Evolutionary conservation across 1,140 invertebrate species (phyloP), one percentile per base, ranked within the genome.

Genomic region (Leguminivora glycinivorella): DNA sequence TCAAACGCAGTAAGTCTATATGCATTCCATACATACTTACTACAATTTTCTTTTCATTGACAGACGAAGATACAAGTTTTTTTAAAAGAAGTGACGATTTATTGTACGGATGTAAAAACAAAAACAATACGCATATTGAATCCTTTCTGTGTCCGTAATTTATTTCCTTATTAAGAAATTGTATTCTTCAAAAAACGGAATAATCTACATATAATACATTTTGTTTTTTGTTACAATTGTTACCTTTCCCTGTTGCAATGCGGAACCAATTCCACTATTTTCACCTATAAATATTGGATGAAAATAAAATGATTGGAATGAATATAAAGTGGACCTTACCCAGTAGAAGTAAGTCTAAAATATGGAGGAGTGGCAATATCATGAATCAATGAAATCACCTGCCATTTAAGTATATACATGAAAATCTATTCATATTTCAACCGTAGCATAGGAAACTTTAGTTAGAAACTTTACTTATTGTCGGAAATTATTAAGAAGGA

Each of bases 361-460:
- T 58, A 58, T 29, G 56, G n/a, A 25, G 47, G 25, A 29, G 14
- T 0, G 58, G 58, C 26, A 63, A 63, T 63, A 63, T 63, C 58
- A 63, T 63, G 58, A 63, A 63, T 63, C 58, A 63, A 63, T 5
- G 26, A 29, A 63, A 63, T 63, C 58, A 63, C 58, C 58, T 63
- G 58, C 58, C 25, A 63, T 63, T 63, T 63, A n/a, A n/a, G n/a
- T n/a, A 31, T 63, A 29, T 34, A 17, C 7, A 63, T n/a, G 25
- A 7, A 63, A 63, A 63, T 63, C 58, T 63, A 29, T 63, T 29
- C 26, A 63, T 31, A 63, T 63, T 58, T 63, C n/a, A 63, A 29
- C 26, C 14, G 17, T 52, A 52, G 17, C n/a, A 47, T 47, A 17
- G 9, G 43, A 47, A 10, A 47, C 40, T 43, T 43, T 17, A 38